Evolutionary conservation across 2,797 vertebrate genomes (phyloP).

Genomic region (Trachurus trachurus): DNA sequence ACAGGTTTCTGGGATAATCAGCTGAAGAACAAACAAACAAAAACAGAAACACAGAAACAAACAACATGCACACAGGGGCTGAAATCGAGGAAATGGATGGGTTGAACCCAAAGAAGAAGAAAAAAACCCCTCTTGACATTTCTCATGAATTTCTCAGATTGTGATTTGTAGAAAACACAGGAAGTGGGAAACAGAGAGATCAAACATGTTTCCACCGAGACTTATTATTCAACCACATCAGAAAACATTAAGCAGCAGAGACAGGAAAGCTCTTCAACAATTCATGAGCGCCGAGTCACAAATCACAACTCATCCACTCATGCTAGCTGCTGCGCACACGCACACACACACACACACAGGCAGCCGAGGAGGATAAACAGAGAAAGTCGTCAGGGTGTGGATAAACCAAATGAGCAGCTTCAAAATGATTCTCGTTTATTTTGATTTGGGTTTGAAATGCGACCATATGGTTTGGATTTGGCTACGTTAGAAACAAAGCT

Average conservation of each 20-base stretch:
- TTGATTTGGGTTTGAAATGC: not conserved
- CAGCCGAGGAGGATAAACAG: not conserved
- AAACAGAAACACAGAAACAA: not conserved
- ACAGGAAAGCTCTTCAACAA: not conserved
- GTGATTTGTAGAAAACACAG: not conserved
- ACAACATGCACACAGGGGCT: not conserved
- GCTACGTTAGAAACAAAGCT: not conserved
- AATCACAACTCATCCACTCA: not conserved
- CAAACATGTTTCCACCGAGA: not conserved
- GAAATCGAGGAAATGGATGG: not conserved
- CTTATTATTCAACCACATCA: conserved; percentile 11
- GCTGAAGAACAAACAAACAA: not conserved
- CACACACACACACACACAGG: too few species aligned
- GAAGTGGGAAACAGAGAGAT: not conserved
- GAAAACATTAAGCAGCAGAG: conserved; percentile 1
- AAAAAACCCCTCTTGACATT: not conserved
- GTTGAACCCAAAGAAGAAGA: not conserved
- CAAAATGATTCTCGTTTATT: not conserved
- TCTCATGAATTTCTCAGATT: not conserved
- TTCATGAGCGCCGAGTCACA: conserved; percentile 7
- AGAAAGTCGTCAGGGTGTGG: not conserved
- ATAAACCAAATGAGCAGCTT: not conserved
- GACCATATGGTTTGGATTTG: not conserved
- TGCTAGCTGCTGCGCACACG: too few species aligned
- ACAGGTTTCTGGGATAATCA: too few species aligned